Evolutionary conservation across 30 jellyfish, hydroid and myxozoan species (phyloP), one percentile per base, ranked within the genome.

Genomic region (Phacellophora camtschatica): DNA sequence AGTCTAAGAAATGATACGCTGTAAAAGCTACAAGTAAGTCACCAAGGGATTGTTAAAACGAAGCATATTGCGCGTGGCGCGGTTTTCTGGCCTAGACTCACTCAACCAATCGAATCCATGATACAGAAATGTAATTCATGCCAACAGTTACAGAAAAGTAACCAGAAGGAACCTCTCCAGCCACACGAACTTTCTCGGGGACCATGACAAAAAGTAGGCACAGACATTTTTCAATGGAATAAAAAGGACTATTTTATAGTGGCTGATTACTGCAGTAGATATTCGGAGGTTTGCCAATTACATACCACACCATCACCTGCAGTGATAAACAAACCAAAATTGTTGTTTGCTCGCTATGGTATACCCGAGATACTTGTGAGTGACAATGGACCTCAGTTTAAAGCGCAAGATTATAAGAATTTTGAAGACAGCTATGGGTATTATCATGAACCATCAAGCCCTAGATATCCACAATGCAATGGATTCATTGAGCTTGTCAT

Each of bases 321-420:
- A 37, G 43, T 63, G 33, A 76, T 76, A 41, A 61, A 41, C 80
- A 57, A 23, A 13, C 37, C 57, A n/a, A 76, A 66, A 31, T 29
- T 11, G 22, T 33, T 46, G 36, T 48, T 80, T 45, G 46, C 89
- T 66, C 31, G 50, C 28, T 31, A 50, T 46, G 92, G 92, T 3
- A 80, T 80, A 9, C 92, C 88, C 28, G 71, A 50, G 75, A 66
- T 19, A 24, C 35, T 41, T 46, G 43, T 66, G 49, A 24, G 63
- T 18, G 92, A 80, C 62, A 80, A 80, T 80, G 92, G 92, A 15
- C 64, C 76, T 8, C 88, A 64, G 29, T 68, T 41, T 27, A 43
- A 23, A 15, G 32, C 86, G 13, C 24, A 80, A 16, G 73, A 64
- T 1, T 80, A 20, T 49, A 71, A 66, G 31, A n/a, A 25, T 15